Evolutionary conservation across 2,888 invertebrate genomes (phyloP).

Genomic region (Philereme vetulata): DNA sequence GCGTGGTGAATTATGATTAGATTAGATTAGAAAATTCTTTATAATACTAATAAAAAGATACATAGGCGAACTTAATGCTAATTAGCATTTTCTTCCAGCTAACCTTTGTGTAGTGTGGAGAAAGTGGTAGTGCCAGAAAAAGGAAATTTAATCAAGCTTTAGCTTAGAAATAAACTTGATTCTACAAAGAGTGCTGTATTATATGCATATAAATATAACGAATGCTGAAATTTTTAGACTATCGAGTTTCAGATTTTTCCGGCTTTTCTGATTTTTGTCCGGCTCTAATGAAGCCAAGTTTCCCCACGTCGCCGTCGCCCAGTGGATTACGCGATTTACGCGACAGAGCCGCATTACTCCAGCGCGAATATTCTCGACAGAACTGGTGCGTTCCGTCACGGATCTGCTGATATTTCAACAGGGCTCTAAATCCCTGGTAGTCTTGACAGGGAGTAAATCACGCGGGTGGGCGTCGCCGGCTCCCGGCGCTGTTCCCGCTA

Average conservation of each 20-base stretch:
- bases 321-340: slow-evolving; percentile 41
- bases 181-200: too few relatives aligned
- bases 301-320: slow-evolving; percentile 19
- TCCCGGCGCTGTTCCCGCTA: slow-evolving; percentile 54
- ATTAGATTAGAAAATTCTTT: too few relatives aligned
- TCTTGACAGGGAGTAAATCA: slow-evolving; percentile 73
- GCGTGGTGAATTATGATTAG: too few relatives aligned
- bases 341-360: slow-evolving; percentile 44
- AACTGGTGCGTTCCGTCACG: slow-evolving; percentile 64
- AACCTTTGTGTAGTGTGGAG: too few relatives aligned
- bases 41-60: too few relatives aligned
- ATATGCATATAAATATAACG: too few relatives aligned
- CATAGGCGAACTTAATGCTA: too few relatives aligned
- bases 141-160: too few relatives aligned
- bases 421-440: slow-evolving; percentile 65
- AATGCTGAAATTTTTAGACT: neutral
- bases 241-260: neutral
- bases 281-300: slow-evolving; percentile 43
- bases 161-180: too few relatives aligned
- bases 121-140: too few relatives aligned
- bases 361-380: slow-evolving; percentile 22
- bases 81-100: too few relatives aligned
- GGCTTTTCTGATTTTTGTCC: slow-evolving; percentile 3
- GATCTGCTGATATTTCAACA: slow-evolving; percentile 72
- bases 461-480: slow-evolving; percentile 67